Base-by-base conservation (phyloP, 2,888 invertebrate species). In the Euproctis similis region DNA sequence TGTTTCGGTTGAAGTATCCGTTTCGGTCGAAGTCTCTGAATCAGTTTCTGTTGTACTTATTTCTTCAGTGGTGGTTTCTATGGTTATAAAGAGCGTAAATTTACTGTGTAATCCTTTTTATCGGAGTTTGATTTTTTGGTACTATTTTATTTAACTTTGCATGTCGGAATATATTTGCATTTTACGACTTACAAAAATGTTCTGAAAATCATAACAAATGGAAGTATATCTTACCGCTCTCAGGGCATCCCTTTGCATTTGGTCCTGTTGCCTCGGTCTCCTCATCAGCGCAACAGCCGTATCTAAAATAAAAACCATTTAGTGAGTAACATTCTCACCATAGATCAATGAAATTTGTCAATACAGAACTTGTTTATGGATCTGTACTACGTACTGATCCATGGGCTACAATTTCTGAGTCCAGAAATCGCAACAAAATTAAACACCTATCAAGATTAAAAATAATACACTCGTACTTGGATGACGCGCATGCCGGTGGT, bases 261-360 rank as follows among this genome's bases (percentile, higher is more conserved):
- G 87, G 85, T 26, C 94, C 94, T 31, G 77, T 73, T 10, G 93
- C 93, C 48, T 85, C 68, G 6, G 88, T 89, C 41, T 87, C 71
- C 4, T 87, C 87, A 61, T 93, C 92, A 12, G 87, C 87, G 52
- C 94, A 94, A 59, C 94, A 94, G 10, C 92, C 92, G 54, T 70
- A 85, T 52, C 87, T 82, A 11, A 2, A 24, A 12, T 7, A 18
- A 8, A 8, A 10, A 23, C 12, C 16, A 11, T 25, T 7, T 7
- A 11, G 3, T 12, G 2, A 27, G 6, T 6, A 14, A 14, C 14
- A 14, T n/a, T n/a, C n/a, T n/a, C n/a, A n/a, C n/a, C n/a, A n/a
- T n/a, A n/a, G n/a, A n/a, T n/a, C n/a, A n/a, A n/a, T n/a, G n/a
- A n/a, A n/a, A n/a, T n/a, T n/a, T n/a, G n/a, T n/a, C n/a, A n/a